Base-by-base conservation (phyloP, 2,797 vertebrate genomes). In the Myripristis murdjan region DNA sequence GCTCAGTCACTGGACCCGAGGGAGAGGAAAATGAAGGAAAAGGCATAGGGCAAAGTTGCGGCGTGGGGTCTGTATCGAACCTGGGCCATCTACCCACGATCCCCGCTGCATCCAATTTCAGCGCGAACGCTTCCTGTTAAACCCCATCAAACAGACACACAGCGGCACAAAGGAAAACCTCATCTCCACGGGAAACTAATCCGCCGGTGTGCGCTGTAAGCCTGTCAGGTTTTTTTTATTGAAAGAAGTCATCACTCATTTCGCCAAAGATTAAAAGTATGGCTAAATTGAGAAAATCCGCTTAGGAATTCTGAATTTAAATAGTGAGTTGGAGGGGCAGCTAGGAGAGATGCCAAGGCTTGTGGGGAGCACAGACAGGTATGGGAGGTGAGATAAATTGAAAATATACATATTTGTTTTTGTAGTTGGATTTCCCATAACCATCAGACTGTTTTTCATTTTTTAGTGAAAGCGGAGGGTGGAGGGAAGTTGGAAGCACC, bases 191-290 rank as follows among this genome's bases (percentile, higher is more conserved):
- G 97, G 97, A 97, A 96, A 97, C 97, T 98, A 98, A 99, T 98
- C 97, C 97, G 93, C 94, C 93, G 91, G 95, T 97, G 95, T 96
- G 95, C 92, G 94, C 96, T 96, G 96, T 96, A 98, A 99, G 97
- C 96, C 97, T 97, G 97, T 97, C 97, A 97, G 95, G 91, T 82
- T 89, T 85, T 82, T 97, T 96, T 96, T 96, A 97, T 97, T 98
- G 95, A 97, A 98, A 97, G 96, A 98, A 98, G 97, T 98, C 97
- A 98, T 98, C 97, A 98, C 95, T 98, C 97, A 98, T 98, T 99
- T 98, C 94, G 94, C 95, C 94, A 95, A 97, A 98, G 97, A 99
- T 98, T 99, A 98, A 98, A 98, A 98, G 96, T 97, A 97, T 95
- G 96, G 96, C 96, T 98, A 98, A 98, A 99, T 97, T 98, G 97